Conservation (phyloP, 2,888 invertebrate species). For the Chloromyia formosa region DNA sequence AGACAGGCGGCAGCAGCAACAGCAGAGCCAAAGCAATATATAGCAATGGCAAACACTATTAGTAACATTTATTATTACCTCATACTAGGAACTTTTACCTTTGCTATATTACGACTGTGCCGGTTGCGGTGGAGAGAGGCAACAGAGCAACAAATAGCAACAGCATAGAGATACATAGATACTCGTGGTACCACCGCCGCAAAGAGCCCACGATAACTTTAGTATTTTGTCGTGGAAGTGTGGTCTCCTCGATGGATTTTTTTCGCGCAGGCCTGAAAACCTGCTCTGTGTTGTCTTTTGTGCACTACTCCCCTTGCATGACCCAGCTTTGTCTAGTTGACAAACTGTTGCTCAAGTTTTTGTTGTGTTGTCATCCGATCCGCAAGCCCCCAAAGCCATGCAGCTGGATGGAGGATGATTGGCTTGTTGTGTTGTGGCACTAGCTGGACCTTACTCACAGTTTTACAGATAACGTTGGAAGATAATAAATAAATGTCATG, state of each 20-base stretch:
- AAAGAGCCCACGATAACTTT: conserved; percentile 10
- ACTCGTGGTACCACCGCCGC: not conserved
- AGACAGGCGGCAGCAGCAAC: not conserved
- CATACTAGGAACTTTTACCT: conserved; percentile 39
- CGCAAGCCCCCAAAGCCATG: not conserved
- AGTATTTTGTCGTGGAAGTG: conserved; percentile 7
- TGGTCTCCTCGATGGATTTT: not conserved
- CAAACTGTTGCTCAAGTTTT: conserved; percentile 35
- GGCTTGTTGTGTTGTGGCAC: not conserved
- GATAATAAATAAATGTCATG: conserved; percentile 2
- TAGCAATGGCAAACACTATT: conserved; percentile 23
- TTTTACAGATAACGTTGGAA: not conserved
- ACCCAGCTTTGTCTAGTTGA: not conserved
- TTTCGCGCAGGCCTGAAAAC: not conserved
- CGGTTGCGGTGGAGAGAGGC: not conserved
- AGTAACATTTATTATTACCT: conserved; percentile 33
- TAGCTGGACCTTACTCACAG: conserved; percentile 12
- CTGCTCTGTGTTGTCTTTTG: conserved; percentile 12
- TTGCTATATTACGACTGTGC: conserved; percentile 9
- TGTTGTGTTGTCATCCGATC: conserved; percentile 15
- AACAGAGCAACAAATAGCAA: not conserved
- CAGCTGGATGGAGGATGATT: not conserved
- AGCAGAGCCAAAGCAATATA: conserved; percentile 1
- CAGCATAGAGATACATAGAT: not conserved
- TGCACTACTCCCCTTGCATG: not conserved